Evolutionary conservation across 2,888 invertebrate genomes (phyloP).

Genomic region (Cryptocheilus praepositus): DNA sequence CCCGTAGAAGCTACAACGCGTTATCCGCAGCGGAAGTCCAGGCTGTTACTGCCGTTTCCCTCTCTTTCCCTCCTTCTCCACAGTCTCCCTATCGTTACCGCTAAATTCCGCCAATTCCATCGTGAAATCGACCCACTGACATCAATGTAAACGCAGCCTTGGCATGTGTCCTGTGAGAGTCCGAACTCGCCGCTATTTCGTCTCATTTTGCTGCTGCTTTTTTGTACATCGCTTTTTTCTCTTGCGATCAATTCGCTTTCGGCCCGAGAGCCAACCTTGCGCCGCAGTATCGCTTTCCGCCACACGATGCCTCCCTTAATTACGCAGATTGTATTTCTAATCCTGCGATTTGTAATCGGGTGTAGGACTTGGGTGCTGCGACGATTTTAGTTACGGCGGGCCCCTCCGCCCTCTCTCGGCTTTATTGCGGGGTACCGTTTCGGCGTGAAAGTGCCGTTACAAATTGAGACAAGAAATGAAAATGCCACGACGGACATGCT

Average conservation of each 20-base stretch:
- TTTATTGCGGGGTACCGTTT: conserved; percentile 3
- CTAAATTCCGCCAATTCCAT: conserved; percentile 35
- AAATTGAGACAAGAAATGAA: conserved; percentile 8
- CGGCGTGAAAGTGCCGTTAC: conserved; percentile 2
- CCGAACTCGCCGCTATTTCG: conserved; percentile 8
- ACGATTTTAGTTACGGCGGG: not conserved
- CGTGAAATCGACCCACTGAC: conserved; percentile 45
- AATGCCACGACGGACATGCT: conserved; percentile 33
- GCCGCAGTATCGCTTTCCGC: too few relatives aligned
- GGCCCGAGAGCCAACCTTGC: too few relatives aligned
- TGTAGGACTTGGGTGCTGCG: too few relatives aligned
- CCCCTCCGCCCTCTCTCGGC: not conserved
- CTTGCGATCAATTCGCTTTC: too few relatives aligned
- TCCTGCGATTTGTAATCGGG: too few relatives aligned
- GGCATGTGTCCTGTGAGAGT: conserved; percentile 31
- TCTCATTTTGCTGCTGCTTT: conserved; percentile 15
- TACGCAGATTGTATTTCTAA: too few relatives aligned
- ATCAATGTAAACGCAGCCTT: conserved; percentile 35
- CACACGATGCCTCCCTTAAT: too few relatives aligned
- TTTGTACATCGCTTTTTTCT: not conserved
- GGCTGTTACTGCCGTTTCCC: conserved; percentile 26
- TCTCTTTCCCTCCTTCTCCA: not conserved
- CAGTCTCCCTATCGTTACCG: not conserved
- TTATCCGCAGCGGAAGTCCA: conserved; percentile 48
- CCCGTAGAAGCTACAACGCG: conserved; percentile 43